phyloP scores from a whole-genome alignment of 2,888 invertebrate genomes.

The Scaptomyza polygonia region DNA sequence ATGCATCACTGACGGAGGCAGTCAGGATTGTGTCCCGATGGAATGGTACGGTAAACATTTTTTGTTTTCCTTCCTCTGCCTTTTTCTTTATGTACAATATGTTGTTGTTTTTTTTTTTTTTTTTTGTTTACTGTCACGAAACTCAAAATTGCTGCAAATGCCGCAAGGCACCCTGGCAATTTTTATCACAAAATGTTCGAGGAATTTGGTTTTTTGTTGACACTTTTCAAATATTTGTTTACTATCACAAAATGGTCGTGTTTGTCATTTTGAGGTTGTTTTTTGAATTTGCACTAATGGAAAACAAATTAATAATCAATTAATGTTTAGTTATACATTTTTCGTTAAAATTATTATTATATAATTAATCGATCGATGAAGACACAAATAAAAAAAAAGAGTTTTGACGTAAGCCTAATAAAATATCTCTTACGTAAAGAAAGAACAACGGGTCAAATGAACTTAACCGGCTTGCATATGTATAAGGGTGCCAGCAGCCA shows the following conservation, averaged over 20 bases:
- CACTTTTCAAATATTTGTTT: slow-evolving; percentile 8
- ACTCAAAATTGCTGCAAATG: slow-evolving; percentile 57
- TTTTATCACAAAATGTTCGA: slow-evolving; percentile 33
- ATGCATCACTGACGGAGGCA: slow-evolving; percentile 88
- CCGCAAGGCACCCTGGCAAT: slow-evolving; percentile 9
- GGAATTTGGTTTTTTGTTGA: neutral
- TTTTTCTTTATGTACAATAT: neutral
- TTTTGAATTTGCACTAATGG: neutral
- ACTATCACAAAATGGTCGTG: slow-evolving; percentile 24
- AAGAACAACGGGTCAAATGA: too few relatives aligned
- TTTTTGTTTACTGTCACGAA: slow-evolving; percentile 24
- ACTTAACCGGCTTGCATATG: neutral
- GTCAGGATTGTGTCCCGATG: slow-evolving; percentile 85
- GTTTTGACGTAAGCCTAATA: too few relatives aligned
- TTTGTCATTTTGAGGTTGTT: slow-evolving; percentile 21
- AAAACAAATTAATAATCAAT: too few relatives aligned
- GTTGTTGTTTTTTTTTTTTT: slow-evolving; percentile 3
- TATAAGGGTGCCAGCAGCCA: slow-evolving; percentile 1
- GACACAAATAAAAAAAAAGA: too few relatives aligned
- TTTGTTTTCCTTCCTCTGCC: slow-evolving; percentile 20
- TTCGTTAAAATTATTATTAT: too few relatives aligned
- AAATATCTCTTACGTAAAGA: too few relatives aligned
- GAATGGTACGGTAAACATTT: slow-evolving; percentile 84
- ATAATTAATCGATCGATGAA: too few relatives aligned
- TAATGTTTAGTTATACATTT: too few relatives aligned